Percentiles rank a stretch among this genome's conserved stretches.
These are phyloP conservation scores for Austrolebias charrua DNA, from an alignment of 2,797 vertebrate species.

Conservation along the genomic window DNA sequence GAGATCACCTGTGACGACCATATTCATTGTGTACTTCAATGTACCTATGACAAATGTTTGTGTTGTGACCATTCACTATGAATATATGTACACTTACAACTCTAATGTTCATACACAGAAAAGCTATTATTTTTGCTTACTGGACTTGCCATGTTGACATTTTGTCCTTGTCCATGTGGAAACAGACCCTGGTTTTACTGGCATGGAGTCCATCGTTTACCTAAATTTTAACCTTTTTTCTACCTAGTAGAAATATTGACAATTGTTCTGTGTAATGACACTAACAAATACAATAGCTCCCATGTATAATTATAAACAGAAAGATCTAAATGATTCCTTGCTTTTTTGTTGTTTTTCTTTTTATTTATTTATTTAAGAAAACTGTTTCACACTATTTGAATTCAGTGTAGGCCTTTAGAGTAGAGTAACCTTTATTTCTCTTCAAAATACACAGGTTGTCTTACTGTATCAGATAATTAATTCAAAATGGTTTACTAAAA, in stretches of 20 bases:
- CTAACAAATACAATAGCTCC: slow-evolving; percentile 79
- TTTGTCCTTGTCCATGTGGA: slow-evolving; percentile 66
- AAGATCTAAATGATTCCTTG: slow-evolving; percentile 62
- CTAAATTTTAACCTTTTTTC: slow-evolving; percentile 35
- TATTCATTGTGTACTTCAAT: too few species aligned
- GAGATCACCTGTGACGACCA: too few species aligned
- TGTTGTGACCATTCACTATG: too few species aligned
- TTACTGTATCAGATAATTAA: slow-evolving; percentile 4
- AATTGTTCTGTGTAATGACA: slow-evolving; percentile 79
- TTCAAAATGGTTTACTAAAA: neutral
- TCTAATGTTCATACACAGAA: slow-evolving; percentile 37
- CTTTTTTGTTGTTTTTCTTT: slow-evolving; percentile 35
- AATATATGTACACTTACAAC: neutral
- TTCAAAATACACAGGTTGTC: slow-evolving; percentile 20
- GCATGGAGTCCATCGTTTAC: slow-evolving; percentile 54
- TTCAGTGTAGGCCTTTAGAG: slow-evolving; percentile 21
- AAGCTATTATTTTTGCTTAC: slow-evolving; percentile 37
- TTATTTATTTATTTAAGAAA: slow-evolving; percentile 40
- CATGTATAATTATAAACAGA: slow-evolving; percentile 75
- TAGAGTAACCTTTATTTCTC: slow-evolving; percentile 26
- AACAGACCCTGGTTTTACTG: slow-evolving; percentile 65
- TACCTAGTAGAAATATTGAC: slow-evolving; percentile 77
- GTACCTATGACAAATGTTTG: too few species aligned
- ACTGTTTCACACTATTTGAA: slow-evolving; percentile 23
- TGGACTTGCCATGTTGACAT: slow-evolving; percentile 44